These are phyloP conservation scores for Drosophila nannoptera DNA, from an alignment of 1,140 invertebrate genomes.

Conservation along the genomic window DNA sequence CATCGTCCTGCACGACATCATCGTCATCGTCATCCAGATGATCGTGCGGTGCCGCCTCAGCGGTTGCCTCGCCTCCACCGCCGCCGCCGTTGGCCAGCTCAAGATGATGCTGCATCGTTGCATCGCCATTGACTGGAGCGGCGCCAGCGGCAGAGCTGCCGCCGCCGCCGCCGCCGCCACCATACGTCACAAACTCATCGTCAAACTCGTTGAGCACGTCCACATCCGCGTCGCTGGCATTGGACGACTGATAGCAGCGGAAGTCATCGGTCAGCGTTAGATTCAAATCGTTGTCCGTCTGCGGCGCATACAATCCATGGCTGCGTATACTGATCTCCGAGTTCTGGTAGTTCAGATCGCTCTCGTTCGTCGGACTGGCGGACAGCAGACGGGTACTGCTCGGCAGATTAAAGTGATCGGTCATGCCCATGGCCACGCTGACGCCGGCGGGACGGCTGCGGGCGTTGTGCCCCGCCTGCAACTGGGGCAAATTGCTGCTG, in stretches of 20 bases:
- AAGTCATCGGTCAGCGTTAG: constrained; percentile 75
- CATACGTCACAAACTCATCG: constrained; percentile 58
- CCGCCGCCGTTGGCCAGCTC: not conserved
- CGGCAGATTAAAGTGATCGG: constrained; percentile 21
- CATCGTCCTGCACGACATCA: constrained; percentile 12
- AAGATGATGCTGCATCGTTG: constrained; percentile 29
- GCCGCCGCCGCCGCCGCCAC: constrained; percentile 21
- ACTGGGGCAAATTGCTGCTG: constrained; percentile 62
- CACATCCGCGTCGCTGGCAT: constrained; percentile 73
- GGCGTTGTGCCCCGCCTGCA: constrained; percentile 80
- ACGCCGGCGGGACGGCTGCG: constrained; percentile 44
- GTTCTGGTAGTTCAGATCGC: constrained; percentile 83
- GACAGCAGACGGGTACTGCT: constrained; percentile 49
- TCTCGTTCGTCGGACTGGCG: constrained; percentile 81
- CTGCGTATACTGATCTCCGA: constrained; percentile 83
- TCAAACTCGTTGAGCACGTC: constrained; percentile 73
- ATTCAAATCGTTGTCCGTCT: constrained; percentile 79
- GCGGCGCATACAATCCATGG: constrained; percentile 82
- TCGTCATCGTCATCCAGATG: constrained; percentile 7
- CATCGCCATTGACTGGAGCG: constrained; percentile 12
- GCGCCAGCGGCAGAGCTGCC: not conserved
- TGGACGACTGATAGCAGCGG: constrained; percentile 77
- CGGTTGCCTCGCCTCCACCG: constrained; percentile 20
- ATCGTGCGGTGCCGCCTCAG: constrained; percentile 17
- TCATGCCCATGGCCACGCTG: constrained; percentile 21